Conservation (phyloP, 2,113 vertebrate genomes). For the Dryoscopus gambensis region DNA sequence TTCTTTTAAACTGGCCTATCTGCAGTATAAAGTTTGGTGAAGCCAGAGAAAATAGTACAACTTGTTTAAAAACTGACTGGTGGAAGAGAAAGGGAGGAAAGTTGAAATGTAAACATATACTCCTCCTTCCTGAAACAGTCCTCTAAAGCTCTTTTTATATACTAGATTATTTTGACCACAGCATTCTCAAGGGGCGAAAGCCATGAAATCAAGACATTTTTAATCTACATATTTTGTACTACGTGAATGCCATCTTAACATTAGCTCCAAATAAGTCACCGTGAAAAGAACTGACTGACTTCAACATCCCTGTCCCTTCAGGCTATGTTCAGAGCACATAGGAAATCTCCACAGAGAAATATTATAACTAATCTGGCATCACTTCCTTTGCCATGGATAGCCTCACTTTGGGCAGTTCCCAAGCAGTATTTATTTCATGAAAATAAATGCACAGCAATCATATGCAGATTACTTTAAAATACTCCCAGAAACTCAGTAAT, state of each 20-base stretch:
- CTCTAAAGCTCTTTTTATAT: not conserved
- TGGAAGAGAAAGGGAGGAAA: not conserved
- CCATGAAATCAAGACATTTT: not conserved
- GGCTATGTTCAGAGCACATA: not conserved
- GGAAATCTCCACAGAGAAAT: not conserved
- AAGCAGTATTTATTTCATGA: not conserved
- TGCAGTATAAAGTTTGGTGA: not conserved
- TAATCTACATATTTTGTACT: not conserved
- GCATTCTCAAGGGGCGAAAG: not conserved
- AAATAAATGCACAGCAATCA: not conserved
- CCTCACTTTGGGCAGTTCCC: not conserved
- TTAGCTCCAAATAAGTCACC: not conserved
- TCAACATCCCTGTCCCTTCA: not conserved
- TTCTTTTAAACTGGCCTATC: not conserved
- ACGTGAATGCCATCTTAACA: not conserved
- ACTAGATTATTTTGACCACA: not conserved
- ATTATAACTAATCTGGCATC: not conserved
- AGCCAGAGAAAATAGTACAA: not conserved
- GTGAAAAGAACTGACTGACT: not conserved
- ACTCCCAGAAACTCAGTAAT: not conserved
- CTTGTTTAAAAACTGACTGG: not conserved
- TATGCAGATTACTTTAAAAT: not conserved
- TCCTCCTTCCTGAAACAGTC: not conserved
- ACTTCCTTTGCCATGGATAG: not conserved
- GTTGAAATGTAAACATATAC: not conserved